phyloP scores from a whole-genome alignment of 2,888 invertebrate species.

The Cantharis flavilabris region DNA sequence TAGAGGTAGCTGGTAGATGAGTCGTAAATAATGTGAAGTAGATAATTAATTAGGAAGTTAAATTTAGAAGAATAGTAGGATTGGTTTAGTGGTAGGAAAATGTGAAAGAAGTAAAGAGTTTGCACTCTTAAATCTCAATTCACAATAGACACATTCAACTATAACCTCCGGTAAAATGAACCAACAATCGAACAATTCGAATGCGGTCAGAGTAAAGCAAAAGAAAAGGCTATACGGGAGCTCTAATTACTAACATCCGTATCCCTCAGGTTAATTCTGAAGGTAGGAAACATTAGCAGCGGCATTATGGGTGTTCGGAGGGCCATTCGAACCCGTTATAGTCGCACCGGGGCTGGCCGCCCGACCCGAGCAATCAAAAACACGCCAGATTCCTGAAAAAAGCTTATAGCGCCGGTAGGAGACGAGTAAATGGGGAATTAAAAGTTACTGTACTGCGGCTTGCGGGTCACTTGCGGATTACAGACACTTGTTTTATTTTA shows the following conservation, averaged over 20 bases:
- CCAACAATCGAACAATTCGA: slow-evolving; percentile 40
- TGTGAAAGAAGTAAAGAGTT: slow-evolving; percentile 31
- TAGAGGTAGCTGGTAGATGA: not conserved
- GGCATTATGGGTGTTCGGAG: slow-evolving; percentile 72
- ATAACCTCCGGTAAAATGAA: slow-evolving; percentile 29
- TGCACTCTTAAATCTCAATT: slow-evolving; percentile 40
- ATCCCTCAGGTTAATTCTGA: slow-evolving; percentile 53
- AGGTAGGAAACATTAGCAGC: slow-evolving; percentile 63
- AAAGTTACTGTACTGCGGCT: slow-evolving; percentile 44
- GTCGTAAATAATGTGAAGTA: not conserved
- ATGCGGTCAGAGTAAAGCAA: slow-evolving; percentile 33
- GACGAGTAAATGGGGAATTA: slow-evolving; percentile 49
- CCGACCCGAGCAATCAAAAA: slow-evolving; percentile 67
- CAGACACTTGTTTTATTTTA: slow-evolving; percentile 28
- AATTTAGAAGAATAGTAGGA: not conserved
- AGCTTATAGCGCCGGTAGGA: slow-evolving; percentile 45
- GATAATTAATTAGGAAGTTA: not conserved
- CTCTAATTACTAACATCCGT: slow-evolving; percentile 65
- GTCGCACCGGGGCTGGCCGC: slow-evolving; percentile 63
- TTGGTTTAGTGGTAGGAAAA: not conserved
- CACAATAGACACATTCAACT: slow-evolving; percentile 40
- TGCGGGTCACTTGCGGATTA: slow-evolving; percentile 32
- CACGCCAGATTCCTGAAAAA: slow-evolving; percentile 51
- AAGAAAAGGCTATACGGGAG: slow-evolving; percentile 49
- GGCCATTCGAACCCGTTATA: slow-evolving; percentile 70